Conservation (phyloP, 2,113 vertebrate species). For the Alexandromys fortis region DNA sequence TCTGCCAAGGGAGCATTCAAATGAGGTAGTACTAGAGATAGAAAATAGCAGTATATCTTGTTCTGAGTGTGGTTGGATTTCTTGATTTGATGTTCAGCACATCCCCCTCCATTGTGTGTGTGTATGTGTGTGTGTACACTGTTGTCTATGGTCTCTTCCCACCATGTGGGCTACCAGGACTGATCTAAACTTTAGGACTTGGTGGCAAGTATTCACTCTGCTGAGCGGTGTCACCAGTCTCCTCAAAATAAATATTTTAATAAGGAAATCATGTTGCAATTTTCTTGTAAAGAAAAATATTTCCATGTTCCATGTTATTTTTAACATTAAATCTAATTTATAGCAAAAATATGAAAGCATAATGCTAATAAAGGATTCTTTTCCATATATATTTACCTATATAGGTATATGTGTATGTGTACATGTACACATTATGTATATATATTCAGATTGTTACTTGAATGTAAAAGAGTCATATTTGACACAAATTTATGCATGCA, state of each 20-base stretch:
- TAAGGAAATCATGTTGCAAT: constrained; percentile 69
- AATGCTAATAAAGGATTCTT: background rate
- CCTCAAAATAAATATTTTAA: background rate
- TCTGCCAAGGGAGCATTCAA: constrained; percentile 71
- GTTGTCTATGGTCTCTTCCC: background rate
- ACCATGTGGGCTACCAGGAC: too few relatives aligned
- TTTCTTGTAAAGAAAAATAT: constrained; percentile 69
- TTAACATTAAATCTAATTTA: constrained; percentile 73
- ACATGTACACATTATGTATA: background rate
- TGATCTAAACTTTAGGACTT: background rate
- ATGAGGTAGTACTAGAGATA: background rate
- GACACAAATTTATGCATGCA: background rate
- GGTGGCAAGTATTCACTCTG: too few relatives aligned
- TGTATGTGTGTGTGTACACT: rapidly evolving
- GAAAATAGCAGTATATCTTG: rapidly evolving
- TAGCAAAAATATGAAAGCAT: constrained; percentile 64
- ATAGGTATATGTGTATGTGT: background rate
- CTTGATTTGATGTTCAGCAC: background rate
- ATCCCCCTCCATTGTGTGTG: background rate
- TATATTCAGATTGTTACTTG: background rate
- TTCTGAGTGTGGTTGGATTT: rapidly evolving
- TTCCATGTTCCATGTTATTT: constrained; percentile 29
- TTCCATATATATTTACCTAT: background rate
- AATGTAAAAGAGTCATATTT: background rate
- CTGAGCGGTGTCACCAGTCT: too few relatives aligned